Evolutionary conservation across 1,140 invertebrate genomes (phyloP).

Genomic region (Archivesica marissinica): DNA sequence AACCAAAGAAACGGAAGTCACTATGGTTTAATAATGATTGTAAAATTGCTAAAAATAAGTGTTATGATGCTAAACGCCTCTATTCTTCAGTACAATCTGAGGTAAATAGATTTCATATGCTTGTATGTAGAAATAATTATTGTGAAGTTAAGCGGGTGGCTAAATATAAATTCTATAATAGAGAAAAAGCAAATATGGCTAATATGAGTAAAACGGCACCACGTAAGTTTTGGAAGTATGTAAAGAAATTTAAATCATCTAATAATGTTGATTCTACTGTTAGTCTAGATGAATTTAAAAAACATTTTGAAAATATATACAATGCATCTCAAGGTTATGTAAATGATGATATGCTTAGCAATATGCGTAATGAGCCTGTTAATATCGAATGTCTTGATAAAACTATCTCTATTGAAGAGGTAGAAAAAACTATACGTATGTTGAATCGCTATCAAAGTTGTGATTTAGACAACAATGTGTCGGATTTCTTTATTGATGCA

Average conservation of each 20-base stretch:
- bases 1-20: constrained; percentile 30
- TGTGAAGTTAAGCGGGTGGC: background rate
- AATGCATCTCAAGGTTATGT: constrained; percentile 10
- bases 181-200: constrained; percentile 20
- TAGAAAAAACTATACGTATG: constrained; percentile 21
- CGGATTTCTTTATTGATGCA: constrained; percentile 35
- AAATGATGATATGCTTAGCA: background rate
- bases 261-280: constrained; percentile 15
- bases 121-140: constrained; percentile 7
- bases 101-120: constrained; percentile 30
- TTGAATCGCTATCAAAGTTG: constrained; percentile 24
- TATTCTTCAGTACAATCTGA: background rate
- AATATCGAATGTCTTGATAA: constrained; percentile 42
- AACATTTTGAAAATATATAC: constrained; percentile 31
- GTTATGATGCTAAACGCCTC: constrained; percentile 7
- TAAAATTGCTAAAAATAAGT: constrained; percentile 18
- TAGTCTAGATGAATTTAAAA: constrained; percentile 37
- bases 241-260: constrained; percentile 22
- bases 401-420: constrained; percentile 26
- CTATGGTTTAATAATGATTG: constrained; percentile 45
- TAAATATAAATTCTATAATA: constrained; percentile 32
- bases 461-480: constrained; percentile 4
- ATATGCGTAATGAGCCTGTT: background rate
- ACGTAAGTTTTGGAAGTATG: constrained; percentile 37
- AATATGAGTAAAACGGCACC: constrained; percentile 32